phyloP scores from a whole-genome alignment of 2,797 vertebrate genomes.

The Periophthalmus magnuspinnatus region DNA sequence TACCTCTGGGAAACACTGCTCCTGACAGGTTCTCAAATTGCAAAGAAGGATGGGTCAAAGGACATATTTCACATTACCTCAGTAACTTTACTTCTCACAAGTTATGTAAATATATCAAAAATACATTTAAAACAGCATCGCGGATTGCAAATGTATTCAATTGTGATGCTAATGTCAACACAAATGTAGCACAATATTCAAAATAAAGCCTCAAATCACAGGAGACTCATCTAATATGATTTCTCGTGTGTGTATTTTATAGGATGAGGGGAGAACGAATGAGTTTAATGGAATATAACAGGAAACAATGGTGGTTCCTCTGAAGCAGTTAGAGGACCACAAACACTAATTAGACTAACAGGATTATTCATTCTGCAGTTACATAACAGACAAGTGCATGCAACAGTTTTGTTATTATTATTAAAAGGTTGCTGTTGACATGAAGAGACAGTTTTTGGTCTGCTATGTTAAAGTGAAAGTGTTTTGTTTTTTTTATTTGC shows the following conservation, averaged over 20 bases:
- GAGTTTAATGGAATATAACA: not conserved
- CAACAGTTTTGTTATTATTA: not conserved
- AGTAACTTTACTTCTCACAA: too few species aligned
- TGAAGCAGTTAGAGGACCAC: not conserved
- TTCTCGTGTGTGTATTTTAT: not conserved
- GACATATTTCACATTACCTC: too few species aligned
- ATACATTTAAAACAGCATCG: too few species aligned
- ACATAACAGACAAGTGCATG: not conserved
- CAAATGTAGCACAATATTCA: not conserved
- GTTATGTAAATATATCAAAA: too few species aligned
- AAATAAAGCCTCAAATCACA: not conserved
- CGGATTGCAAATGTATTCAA: too few species aligned
- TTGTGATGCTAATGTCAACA: too few species aligned
- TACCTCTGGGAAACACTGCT: too few species aligned
- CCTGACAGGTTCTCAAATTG: too few species aligned
- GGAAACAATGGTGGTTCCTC: not conserved
- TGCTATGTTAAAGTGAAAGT: too few species aligned
- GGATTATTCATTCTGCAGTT: not conserved
- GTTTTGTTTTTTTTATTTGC: too few species aligned
- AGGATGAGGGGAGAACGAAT: not conserved
- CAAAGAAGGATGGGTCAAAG: too few species aligned
- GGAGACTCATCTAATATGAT: not conserved
- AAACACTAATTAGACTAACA: constrained; percentile 8
- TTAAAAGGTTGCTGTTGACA: not conserved
- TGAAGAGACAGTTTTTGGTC: not conserved